A percentile compares a stretch with the other conserved stretches of the same genome.
phyloP scores from a whole-genome alignment of 1,140 invertebrate genomes.

The Palaemon carinicauda region DNA sequence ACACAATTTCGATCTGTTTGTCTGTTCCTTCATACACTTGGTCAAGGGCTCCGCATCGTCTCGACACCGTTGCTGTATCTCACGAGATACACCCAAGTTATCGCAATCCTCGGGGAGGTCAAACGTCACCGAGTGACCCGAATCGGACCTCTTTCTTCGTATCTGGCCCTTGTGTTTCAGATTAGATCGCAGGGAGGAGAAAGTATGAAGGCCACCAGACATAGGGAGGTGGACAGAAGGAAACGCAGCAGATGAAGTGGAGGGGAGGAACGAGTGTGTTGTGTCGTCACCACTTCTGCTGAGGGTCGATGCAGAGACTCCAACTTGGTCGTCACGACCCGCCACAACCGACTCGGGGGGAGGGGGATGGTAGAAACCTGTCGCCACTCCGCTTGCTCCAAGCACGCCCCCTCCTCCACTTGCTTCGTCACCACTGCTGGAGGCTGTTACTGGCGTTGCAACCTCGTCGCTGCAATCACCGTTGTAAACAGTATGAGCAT shows the following conservation, averaged over 20 bases:
- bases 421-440: too few species aligned
- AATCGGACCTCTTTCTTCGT: slow-evolving; percentile 28
- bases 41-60: slow-evolving; percentile 19
- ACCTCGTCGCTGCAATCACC: too few species aligned
- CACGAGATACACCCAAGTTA: slow-evolving; percentile 12
- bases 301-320: slow-evolving; percentile 14
- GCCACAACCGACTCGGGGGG: background rate
- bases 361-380: background rate
- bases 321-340: background rate
- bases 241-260: background rate
- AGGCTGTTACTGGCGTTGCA: too few species aligned
- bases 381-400: background rate
- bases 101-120: slow-evolving; percentile 40
- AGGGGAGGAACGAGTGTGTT: background rate
- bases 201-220: background rate
- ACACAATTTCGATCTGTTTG: slow-evolving; percentile 23
- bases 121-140: slow-evolving; percentile 42
- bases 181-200: slow-evolving; percentile 31
- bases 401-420: background rate
- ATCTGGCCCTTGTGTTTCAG: slow-evolving; percentile 21
- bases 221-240: background rate
- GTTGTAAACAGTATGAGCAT: too few species aligned
- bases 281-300: background rate
- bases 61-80: background rate
- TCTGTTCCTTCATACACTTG: slow-evolving; percentile 49